Base-by-base conservation (phyloP, 1,140 invertebrate genomes). In the Lepidotrigona ventralis region DNA sequence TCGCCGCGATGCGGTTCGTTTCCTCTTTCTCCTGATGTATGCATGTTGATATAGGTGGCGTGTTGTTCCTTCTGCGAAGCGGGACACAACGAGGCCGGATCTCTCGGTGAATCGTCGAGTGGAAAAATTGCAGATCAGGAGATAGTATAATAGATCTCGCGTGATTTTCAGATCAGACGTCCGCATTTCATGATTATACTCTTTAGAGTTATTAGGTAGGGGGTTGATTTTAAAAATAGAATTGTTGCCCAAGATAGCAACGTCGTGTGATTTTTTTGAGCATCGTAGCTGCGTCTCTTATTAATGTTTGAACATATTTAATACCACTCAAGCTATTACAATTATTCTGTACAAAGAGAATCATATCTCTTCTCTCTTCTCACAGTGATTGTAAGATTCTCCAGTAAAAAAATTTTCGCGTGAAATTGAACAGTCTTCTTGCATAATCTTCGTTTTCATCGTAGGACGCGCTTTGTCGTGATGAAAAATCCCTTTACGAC, bases 401-500 rank as follows among this genome's bases (percentile, higher is more conserved):
- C 39, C 39, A 39, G 39, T 8, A 46, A 46, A 46, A 8, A 8
- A 46, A 8, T 33, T 33, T 33, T 46, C 26, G 17, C 46, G 51
- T n/a, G 58, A 63, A 53, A 80, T 51, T 11, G 12, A n/a, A 46
- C 8, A 46, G n/a, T 9, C 26, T 64, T 63, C 56, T n/a, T n/a
- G n/a, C 11, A 72, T 58, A 19, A 33, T 51, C 19, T 5, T 23
- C 12, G 39, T 39, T 46, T 46, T 46, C 39, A 46, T 46, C 6
- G 39, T 0, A 46, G 39, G 8, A 46, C 39, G 39, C 6, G 6
- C 6, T 46, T 79, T 8, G 21, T 8, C 6, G 6, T 6, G 21
- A 39, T 17, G 11, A 33, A 75, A 81, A 81, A 75, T 66, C 15
- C 51, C 17, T 66, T 64, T 74, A 54, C 29, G 60, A 64, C 39